Percentiles rank a stretch among this genome's conserved stretches.
Evolutionary conservation across 2,888 invertebrate species (phyloP).

Genomic region (Chrysomela aeneicollis): DNA sequence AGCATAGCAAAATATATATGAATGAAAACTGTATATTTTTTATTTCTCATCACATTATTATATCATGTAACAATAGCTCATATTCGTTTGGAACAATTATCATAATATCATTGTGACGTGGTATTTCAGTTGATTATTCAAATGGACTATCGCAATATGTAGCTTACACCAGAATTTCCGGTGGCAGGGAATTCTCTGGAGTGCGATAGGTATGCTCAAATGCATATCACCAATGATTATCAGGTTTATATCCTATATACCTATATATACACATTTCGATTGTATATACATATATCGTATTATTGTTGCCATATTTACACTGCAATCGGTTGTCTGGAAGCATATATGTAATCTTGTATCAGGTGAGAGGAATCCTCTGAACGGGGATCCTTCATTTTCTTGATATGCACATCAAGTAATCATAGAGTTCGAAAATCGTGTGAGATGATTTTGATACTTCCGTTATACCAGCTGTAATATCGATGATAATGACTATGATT

Average conservation of each 20-base stretch:
- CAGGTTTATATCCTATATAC: background rate
- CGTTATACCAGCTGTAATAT: no score
- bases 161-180: background rate
- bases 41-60: slow-evolving; percentile 31
- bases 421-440: no score
- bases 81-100: background rate
- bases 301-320: background rate
- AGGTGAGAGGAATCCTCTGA: no score
- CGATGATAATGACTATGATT: no score
- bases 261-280: background rate
- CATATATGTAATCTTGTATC: background rate
- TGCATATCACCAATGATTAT: background rate
- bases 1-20: no score
- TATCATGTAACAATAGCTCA: slow-evolving; percentile 29
- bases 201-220: background rate
- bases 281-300: background rate
- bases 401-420: no score
- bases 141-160: background rate
- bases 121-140: background rate
- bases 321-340: background rate
- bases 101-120: background rate
- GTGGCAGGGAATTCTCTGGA: background rate
- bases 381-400: no score
- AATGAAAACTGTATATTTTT: no score
- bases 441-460: no score